Evolutionary conservation across 2,113 vertebrate genomes (phyloP), one percentile per base, ranked within the genome.

Genomic region (Edolisoma coerulescens): DNA sequence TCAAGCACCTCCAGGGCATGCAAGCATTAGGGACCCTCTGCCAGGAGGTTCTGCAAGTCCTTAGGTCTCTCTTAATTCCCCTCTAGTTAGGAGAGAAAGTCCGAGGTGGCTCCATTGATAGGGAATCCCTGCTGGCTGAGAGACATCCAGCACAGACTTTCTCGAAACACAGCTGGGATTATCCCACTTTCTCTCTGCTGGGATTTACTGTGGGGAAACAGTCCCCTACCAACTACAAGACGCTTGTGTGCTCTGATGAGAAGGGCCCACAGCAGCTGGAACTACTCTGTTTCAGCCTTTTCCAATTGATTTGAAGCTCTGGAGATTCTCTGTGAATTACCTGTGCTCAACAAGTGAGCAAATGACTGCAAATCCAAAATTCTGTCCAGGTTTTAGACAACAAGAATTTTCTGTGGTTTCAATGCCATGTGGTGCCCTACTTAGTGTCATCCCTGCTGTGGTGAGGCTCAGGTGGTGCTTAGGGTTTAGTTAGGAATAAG

Each of bases 91-190:
- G 33, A 74, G 85, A 81, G 95, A 86, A 97, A 95, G 88, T 82
- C 37, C 14, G 79, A 94, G 95, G 95, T 95, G 77, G 80, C n/a
- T 24, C 11, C 44, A 24, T 13, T 81, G 96, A 94, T 90, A 95
- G 79, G 41, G 61, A 69, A 76, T 27, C 82, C 87, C 32, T 84
- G 84, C 70, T 89, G 39, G 61, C 35, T 85, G 74, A 80, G 65
- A 70, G 67, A 50, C 0, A 91, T 53, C 68, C 80, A 87, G 84
- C 73, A 23, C 63, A 44, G 86, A 8, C 71, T 79, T 87, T n/a
- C 74, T 39, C 10, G 27, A 74, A 87, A 17, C 56, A 76, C 79
- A 24, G 1, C 37, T n/a, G 90, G 60, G 82, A 83, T 83, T 67
- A 90, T 79, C 70, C 61, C 70, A 71, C 95, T 95, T 97, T 91